Base-by-base conservation (phyloP, 2,888 invertebrate genomes). In the Fragum whitleyi region DNA sequence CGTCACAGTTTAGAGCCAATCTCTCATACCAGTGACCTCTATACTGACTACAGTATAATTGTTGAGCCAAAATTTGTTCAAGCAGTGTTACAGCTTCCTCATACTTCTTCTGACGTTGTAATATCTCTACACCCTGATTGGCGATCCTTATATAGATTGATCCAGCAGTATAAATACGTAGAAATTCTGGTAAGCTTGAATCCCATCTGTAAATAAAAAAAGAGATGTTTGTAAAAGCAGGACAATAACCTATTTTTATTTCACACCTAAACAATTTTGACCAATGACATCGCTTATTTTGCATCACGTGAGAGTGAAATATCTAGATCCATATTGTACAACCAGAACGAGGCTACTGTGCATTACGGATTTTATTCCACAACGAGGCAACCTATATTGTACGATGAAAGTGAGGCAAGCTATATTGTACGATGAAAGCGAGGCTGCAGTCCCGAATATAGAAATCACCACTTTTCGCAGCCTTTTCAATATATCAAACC, bases 1-100 rank as follows among this genome's bases (percentile, higher is more conserved):
- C 95, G 72, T 96, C 95, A 29, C 96, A 92, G 86, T 96, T 95
- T 0, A 96, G 94, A 0, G 96, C 95, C 74, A 96, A 95, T 86
- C 96, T 95, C 32, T 95, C 95, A 91, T 95, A 96, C 94, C 94
- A 95, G 62, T 92, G 89, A 1, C 96, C 95, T 39, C 94, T 90
- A 72, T 92, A 92, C 75, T 93, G 91, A 28, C 82, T 75, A 79
- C 94, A 93, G 86, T 94, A 95, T 2, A 88, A 83, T 0, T 91
- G 90, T 89, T 96, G 96, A 0, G 86, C 86, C 21, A 96, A 93
- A 23, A 96, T 92, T 9, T 92, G 89, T 5, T 94, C 91, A 0
- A 96, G 93, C 53, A 95, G 94, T 0, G 95, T 92, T 29, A 96
- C 93, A 0, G 96, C 96, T 2, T 95, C 92, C 1, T 86, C 86